phyloP scores from a whole-genome alignment of 2,113 vertebrate species.

The Alethe castanea region DNA sequence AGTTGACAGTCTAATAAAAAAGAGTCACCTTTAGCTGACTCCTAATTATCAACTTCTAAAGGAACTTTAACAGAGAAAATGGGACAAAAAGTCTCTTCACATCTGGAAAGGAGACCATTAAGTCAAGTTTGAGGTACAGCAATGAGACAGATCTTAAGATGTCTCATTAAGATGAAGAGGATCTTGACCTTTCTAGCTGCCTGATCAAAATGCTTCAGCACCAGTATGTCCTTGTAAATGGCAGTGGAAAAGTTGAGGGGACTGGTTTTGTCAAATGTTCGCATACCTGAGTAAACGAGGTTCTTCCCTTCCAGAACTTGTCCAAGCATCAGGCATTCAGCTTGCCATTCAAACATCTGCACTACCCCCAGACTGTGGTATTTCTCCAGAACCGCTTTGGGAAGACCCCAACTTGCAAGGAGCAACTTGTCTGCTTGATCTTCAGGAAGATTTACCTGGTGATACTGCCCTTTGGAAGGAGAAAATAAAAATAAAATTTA shows the following conservation, averaged over 20 bases:
- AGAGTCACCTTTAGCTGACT: not conserved
- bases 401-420: constrained; percentile 92
- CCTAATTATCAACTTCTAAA: not conserved
- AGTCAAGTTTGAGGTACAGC: not conserved
- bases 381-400: constrained; percentile 82
- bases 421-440: constrained; percentile 83
- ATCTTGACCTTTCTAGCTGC: not conserved
- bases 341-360: constrained; percentile 97
- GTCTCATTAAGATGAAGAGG: not conserved
- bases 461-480: constrained; percentile 64
- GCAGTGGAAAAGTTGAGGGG: not conserved
- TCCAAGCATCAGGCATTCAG: constrained; percentile 89
- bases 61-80: not conserved
- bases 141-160: not conserved
- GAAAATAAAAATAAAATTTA: not conserved
- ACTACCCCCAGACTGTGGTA: constrained; percentile 86
- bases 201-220: not conserved
- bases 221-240: not conserved
- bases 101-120: not conserved
- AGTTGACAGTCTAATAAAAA: not conserved
- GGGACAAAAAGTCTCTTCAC: not conserved
- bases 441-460: constrained; percentile 73
- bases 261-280: not conserved
- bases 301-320: constrained; percentile 90
- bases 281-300: constrained; percentile 92